A percentile compares a stretch with the other conserved stretches of the same genome.
Conservation (phyloP, 2,888 invertebrate genomes). For the Ptychoptera contaminata region DNA sequence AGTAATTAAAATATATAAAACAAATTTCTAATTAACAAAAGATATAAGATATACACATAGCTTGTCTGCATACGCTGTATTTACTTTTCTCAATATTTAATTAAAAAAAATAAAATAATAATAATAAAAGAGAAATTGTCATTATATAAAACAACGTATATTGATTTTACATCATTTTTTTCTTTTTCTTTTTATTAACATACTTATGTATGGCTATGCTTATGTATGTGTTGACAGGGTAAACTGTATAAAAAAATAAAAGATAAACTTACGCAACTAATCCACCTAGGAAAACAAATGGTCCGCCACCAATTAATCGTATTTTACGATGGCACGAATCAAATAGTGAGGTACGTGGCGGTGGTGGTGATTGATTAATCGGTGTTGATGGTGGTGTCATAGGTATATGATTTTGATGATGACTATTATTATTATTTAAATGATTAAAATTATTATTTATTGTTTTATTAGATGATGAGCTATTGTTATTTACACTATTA, state of each 20-base stretch:
- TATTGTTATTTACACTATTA: slow-evolving; percentile 1
- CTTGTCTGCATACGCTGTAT: no score
- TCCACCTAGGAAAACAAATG: slow-evolving; percentile 49
- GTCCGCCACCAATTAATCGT: slow-evolving; percentile 49
- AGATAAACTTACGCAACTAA: slow-evolving; percentile 49
- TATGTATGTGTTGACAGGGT: no score
- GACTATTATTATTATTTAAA: background rate
- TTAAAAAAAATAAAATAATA: no score
- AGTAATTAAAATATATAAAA: no score
- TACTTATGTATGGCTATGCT: no score
- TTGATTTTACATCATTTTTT: no score
- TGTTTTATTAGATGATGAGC: background rate
- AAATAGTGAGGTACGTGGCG: slow-evolving; percentile 46
- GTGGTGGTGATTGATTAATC: slow-evolving; percentile 28
- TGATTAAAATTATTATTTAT: background rate
- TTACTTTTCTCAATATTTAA: no score
- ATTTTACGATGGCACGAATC: slow-evolving; percentile 60
- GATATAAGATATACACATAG: no score
- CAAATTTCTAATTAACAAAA: no score
- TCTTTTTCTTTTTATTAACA: no score
- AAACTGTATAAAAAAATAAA: background rate
- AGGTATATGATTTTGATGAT: slow-evolving; percentile 8
- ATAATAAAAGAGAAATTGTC: no score
- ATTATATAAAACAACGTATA: no score
- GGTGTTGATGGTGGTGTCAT: slow-evolving; percentile 16